phyloP scores from a whole-genome alignment of 2,113 vertebrate species.

The Sturnira hondurensis region DNA sequence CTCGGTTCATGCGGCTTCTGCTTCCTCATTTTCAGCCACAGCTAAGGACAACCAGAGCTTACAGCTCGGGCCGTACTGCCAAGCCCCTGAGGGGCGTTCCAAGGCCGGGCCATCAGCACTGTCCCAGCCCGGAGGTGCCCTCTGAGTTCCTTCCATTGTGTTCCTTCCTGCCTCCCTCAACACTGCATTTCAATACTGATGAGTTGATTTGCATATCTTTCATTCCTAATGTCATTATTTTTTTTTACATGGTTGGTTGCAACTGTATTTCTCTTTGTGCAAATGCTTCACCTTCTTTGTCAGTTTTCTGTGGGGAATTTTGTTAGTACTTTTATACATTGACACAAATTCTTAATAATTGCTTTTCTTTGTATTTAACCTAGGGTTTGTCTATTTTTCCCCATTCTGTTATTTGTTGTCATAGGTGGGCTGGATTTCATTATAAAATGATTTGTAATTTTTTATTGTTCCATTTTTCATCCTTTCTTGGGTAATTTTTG shows the following conservation, averaged over 20 bases:
- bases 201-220: not conserved
- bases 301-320: not conserved
- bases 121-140: fast-evolving
- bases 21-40: not conserved
- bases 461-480: not conserved
- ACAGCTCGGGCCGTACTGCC: not conserved
- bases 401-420: not conserved
- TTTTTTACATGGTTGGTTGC: not conserved
- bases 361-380: not conserved
- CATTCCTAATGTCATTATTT: not conserved
- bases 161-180: not conserved
- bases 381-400: not conserved
- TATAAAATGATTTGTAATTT: not conserved
- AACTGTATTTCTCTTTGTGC: not conserved
- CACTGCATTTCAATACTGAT: not conserved
- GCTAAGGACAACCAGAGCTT: not conserved
- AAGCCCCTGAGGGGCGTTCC: not conserved
- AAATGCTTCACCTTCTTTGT: not conserved
- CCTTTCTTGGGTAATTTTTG: not conserved
- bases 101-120: fast-evolving
- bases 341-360: not conserved
- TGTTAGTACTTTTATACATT: not conserved
- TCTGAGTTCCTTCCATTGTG: not conserved
- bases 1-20: not conserved
- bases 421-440: not conserved